Base-by-base conservation (phyloP, 2,888 invertebrate species). In the Boloria selene region DNA sequence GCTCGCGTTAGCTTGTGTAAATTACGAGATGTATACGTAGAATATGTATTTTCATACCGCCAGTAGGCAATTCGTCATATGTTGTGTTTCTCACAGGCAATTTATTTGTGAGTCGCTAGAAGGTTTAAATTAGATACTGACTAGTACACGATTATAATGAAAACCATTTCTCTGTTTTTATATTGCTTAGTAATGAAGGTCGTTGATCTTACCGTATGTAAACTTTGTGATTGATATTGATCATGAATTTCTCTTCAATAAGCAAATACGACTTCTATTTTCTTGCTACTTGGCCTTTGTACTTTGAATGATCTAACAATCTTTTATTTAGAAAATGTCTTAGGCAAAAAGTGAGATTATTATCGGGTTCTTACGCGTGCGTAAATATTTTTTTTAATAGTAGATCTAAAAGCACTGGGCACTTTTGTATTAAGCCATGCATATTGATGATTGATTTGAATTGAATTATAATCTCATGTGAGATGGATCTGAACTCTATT, bases 71-170 rank as follows among this genome's bases (percentile, higher is more conserved):
- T 65, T 64, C 52, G 61, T 69, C 71, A 64, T 64, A 60, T 69
- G 69, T 38, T 55, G 13, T 60, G 50, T 58, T 71, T 69, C 71
- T 56, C 71, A 67, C 69, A 63, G 61, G 49, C 58, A 63, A 68
- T 62, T 54, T 65, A 61, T 60, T 59, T 49, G 44, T 42, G 14
- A 22, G 45, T 60, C 47, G 61, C 61, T 61, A 67, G 54, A 65
- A 53, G 44, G 59, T 53, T 61, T 26, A 65, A 67, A 67, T 69
- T 67, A 67, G 22, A 64, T 14, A 17, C 58, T 42, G 26, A 53
- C 31, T 31, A 49, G 5, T 17, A 54, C 7, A 26, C 4, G 38
- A 38, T 50, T 56, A 7, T 13, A 16, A 64, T 45, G 49, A 14
- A 64, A 51, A 52, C 38, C 17, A 64, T 67, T 67, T 49, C 26